Conservation (phyloP, 1,140 invertebrate genomes). For the Drosophila murphyi region DNA sequence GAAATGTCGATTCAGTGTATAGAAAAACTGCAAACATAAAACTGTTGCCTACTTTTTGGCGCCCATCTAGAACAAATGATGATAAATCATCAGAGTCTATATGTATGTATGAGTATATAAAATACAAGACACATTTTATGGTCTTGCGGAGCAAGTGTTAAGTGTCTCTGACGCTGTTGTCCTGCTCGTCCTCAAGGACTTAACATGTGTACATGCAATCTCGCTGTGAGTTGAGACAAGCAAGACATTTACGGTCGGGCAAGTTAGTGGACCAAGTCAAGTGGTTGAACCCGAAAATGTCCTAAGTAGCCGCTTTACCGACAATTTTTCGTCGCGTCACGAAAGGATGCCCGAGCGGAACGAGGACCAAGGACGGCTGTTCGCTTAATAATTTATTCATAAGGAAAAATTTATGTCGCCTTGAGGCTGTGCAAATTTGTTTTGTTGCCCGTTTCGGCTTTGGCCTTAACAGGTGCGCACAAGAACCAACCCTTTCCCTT, state of each 20-base stretch:
- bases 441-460: constrained; percentile 63
- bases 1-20: neutral
- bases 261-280: constrained; percentile 36
- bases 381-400: constrained; percentile 74
- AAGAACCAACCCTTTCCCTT: neutral
- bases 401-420: constrained; percentile 76
- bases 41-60: constrained; percentile 20
- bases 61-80: constrained; percentile 26
- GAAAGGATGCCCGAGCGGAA: neutral
- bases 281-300: constrained; percentile 27
- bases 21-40: neutral
- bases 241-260: constrained; percentile 17
- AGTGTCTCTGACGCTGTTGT: constrained; percentile 25
- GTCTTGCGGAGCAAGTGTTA: constrained; percentile 39
- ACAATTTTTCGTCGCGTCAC: constrained; percentile 14
- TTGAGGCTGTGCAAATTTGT: constrained; percentile 61
- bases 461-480: constrained; percentile 28
- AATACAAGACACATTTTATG: constrained; percentile 34
- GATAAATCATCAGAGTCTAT: constrained; percentile 27
- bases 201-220: constrained; percentile 36
- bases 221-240: constrained; percentile 9
- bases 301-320: constrained; percentile 23
- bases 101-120: neutral
- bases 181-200: constrained; percentile 25
- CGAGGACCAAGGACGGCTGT: constrained; percentile 7